Evolutionary conservation across 2,113 vertebrate genomes (phyloP).

Genomic region (Brachypteracias leptosomus): DNA sequence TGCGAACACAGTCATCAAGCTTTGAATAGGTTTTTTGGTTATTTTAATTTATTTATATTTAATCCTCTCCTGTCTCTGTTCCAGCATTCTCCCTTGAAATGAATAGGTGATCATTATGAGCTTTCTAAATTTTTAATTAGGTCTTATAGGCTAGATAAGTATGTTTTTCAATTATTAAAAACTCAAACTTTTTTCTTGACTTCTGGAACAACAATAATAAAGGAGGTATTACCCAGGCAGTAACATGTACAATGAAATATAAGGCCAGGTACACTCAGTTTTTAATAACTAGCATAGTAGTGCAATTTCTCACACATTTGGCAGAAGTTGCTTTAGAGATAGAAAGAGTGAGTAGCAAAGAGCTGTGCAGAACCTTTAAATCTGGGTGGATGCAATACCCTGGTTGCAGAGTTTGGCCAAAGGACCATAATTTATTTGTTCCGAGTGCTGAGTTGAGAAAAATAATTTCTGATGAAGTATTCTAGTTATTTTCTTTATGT

Average conservation of each 20-base stretch:
- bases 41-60: conserved; percentile 26
- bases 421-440: background rate
- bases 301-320: background rate
- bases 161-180: conserved; percentile 42
- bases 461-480: background rate
- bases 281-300: background rate
- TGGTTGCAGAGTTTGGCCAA: background rate
- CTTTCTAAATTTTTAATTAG: conserved; percentile 45
- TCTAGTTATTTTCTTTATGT: background rate
- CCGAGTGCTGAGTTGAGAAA: background rate
- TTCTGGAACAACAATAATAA: background rate
- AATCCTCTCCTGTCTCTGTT: background rate
- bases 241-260: background rate
- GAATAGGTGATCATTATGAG: conserved; percentile 12
- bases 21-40: background rate
- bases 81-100: background rate
- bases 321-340: background rate
- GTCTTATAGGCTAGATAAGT: background rate
- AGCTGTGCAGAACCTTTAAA: background rate
- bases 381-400: background rate
- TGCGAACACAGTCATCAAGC: background rate
- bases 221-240: background rate
- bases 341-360: background rate
- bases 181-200: background rate
- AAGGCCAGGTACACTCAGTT: background rate